These are phyloP conservation scores for Cavia aperea DNA, from an alignment of 2,113 vertebrate genomes.

Conservation along the genomic window DNA sequence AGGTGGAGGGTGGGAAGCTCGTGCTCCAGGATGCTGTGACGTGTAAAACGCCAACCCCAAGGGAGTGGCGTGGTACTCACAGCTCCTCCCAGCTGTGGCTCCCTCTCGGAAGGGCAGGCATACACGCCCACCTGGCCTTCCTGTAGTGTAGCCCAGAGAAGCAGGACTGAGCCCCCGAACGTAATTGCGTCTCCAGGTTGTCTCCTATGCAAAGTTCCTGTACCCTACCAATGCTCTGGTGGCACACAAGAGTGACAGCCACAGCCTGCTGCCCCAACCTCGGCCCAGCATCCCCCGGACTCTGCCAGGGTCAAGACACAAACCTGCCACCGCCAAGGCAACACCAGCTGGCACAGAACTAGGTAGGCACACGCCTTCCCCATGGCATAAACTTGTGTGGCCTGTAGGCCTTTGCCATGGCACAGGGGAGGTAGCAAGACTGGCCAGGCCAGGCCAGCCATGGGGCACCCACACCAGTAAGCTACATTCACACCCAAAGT, in stretches of 20 bases:
- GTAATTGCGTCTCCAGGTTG: constrained; percentile 78
- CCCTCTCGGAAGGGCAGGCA: background rate
- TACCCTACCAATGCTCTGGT: constrained; percentile 94
- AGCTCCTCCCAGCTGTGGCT: background rate
- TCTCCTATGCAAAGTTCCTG: constrained; percentile 95
- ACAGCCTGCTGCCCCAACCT: constrained; percentile 74
- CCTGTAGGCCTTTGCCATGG: accelerated
- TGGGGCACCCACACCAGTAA: background rate
- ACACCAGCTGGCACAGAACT: constrained; percentile 83
- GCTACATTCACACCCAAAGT: background rate
- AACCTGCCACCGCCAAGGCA: constrained; percentile 73
- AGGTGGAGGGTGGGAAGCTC: background rate
- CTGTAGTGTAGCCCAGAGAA: background rate
- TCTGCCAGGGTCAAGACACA: constrained; percentile 81
- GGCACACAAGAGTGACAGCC: constrained; percentile 81
- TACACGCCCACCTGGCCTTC: background rate
- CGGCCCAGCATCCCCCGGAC: constrained; percentile 77
- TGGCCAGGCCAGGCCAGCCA: background rate
- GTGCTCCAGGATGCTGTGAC: background rate
- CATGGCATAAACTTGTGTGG: constrained; percentile 80
- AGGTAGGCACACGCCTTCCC: constrained; percentile 74
- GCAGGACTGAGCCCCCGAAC: background rate
- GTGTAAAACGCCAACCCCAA: background rate
- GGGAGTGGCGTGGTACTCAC: background rate
- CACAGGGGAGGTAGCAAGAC: no score